Conservation (phyloP, 2,888 invertebrate genomes). For the Cryptus viduatorius region DNA sequence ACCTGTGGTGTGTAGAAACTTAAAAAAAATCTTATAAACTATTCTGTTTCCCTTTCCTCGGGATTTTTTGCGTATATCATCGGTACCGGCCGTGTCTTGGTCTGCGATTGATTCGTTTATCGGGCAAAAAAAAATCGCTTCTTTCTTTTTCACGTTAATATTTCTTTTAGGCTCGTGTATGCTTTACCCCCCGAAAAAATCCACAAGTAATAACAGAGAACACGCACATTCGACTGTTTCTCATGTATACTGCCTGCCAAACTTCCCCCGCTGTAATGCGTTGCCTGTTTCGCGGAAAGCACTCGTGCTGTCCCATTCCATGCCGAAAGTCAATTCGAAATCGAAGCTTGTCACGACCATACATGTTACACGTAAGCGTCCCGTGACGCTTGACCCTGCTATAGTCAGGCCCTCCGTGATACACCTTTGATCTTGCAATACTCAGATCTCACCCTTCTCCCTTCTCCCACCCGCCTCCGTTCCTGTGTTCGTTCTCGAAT, state of each 20-base stretch:
- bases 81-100: no score
- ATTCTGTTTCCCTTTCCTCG: no score
- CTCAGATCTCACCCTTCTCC: slow-evolving; percentile 22
- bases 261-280: neutral
- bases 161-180: no score
- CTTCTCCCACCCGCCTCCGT: slow-evolving; percentile 12
- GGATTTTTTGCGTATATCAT: no score
- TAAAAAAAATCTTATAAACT: no score
- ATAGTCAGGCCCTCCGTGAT: slow-evolving; percentile 5
- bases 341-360: slow-evolving; percentile 49
- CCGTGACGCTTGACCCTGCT: slow-evolving; percentile 43
- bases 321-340: slow-evolving; percentile 49
- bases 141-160: no score
- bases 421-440: slow-evolving; percentile 59
- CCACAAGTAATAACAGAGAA: slow-evolving; percentile 13
- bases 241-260: neutral
- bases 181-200: neutral
- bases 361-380: slow-evolving; percentile 38
- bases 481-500: slow-evolving; percentile 33
- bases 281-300: slow-evolving; percentile 32
- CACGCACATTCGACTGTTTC: slow-evolving; percentile 25
- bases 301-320: slow-evolving; percentile 19
- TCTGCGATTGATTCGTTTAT: no score
- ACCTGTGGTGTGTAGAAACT: no score
- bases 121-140: neutral